phyloP scores from a whole-genome alignment of 92 coral and sea anemone species.

The Porites lobata region DNA sequence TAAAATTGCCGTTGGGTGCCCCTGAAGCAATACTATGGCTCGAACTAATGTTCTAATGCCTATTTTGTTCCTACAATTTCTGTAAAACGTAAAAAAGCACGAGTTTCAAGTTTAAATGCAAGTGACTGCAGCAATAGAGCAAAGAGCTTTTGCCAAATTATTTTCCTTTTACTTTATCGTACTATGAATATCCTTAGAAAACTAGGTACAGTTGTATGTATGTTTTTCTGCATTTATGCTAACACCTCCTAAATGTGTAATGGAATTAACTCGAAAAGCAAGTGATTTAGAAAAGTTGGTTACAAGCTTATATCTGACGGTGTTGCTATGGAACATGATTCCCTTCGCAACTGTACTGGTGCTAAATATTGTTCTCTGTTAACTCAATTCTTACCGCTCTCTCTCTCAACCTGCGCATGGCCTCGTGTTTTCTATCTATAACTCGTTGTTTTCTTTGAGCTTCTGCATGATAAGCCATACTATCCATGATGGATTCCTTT shows the following conservation, averaged over 20 bases:
- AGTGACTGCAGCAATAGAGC: not conserved
- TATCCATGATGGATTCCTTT: constrained; percentile 1
- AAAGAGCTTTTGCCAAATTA: not conserved
- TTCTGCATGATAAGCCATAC: constrained; percentile 84
- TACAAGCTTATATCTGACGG: not conserved
- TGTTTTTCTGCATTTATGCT: not conserved
- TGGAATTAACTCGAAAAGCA: not conserved
- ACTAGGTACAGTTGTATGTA: not conserved
- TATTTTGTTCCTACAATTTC: no score
- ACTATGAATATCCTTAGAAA: no score
- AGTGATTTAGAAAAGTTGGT: not conserved
- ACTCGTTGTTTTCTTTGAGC: constrained; percentile 88
- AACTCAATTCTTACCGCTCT: constrained; percentile 62
- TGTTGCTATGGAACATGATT: not conserved
- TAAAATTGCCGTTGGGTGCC: no score
- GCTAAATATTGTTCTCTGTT: not conserved
- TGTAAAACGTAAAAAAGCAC: no score
- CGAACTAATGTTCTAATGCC: no score
- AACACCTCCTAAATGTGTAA: no score
- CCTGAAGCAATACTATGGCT: no score
- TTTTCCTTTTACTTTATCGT: not conserved
- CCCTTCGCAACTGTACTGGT: not conserved
- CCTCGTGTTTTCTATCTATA: constrained; percentile 84
- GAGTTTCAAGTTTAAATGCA: not conserved
- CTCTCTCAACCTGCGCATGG: constrained; percentile 53